Base-by-base conservation (phyloP, 2,113 vertebrate species). In the Lipophrys pholis region DNA sequence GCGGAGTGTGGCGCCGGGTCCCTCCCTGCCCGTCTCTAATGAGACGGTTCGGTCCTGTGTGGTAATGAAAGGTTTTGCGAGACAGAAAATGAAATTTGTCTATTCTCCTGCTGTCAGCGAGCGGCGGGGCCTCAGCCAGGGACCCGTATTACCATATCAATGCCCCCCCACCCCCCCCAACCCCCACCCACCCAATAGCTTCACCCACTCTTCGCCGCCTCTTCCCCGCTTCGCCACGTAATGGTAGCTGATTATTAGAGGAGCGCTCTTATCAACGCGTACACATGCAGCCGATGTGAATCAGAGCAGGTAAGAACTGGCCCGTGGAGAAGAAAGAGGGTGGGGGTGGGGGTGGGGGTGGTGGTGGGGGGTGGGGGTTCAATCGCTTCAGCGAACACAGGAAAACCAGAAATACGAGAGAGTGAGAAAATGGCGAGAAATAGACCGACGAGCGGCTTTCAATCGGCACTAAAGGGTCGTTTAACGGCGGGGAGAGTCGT, bases 61-160 rank as follows among this genome's bases (percentile, higher is more conserved):
- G 48, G 40, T 21, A 51, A 76, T 68, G 62, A 82, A 83, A 80
- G 65, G 50, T 79, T 79, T 61, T 43, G 62, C 21, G 71, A 71
- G 56, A 66, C 59, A 58, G 14, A 64, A 69, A 59, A 67, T 57
- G 30, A 66, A 75, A 54, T 59, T 52, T 30, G 7, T 38, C 61
- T 17, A 5, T 69, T 68, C 65, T 72, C n/a, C 58, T 49, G 76
- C 65, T 69, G 76, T 77, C 72, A 68, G 21, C 21, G 21, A 30
- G 21, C 21, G 21, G 21, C 21, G 21, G 21, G 21, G 21, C 21
- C 21, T 30, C 21, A 30, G 21, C 21, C 21, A 30, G 21, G 21
- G 21, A 30, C 21, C 21, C 21, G 4, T 46, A 85, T 87, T 85
- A 72, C 17, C 85, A 87, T 83, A 81, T 83, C 80, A 85, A 81